phyloP scores from a whole-genome alignment of 1,140 invertebrate species.

The Brachionus calyciflorus region DNA sequence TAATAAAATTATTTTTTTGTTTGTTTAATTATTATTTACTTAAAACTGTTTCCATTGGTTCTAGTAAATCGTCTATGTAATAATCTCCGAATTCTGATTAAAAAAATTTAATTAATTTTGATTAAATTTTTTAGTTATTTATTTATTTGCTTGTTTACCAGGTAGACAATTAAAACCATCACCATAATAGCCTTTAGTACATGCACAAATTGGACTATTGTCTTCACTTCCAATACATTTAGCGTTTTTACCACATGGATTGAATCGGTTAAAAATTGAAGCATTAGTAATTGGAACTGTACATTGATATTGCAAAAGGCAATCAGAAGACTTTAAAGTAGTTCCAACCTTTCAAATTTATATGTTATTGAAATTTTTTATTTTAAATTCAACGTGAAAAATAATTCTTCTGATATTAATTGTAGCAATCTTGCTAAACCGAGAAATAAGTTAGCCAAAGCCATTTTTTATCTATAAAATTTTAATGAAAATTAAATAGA shows the following conservation, averaged over 20 bases:
- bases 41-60: too few relatives aligned
- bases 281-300: not conserved
- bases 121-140: too few relatives aligned
- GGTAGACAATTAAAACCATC: constrained; percentile 1
- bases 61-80: too few relatives aligned
- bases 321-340: constrained; percentile 20
- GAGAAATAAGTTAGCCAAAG: too few relatives aligned
- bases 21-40: too few relatives aligned
- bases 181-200: not conserved
- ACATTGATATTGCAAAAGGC: not conserved
- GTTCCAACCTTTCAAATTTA: not conserved
- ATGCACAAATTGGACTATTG: not conserved
- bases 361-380: not conserved
- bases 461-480: too few relatives aligned
- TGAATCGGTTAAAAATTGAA: not conserved
- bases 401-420: too few relatives aligned
- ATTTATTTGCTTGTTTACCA: not conserved
- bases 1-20: too few relatives aligned
- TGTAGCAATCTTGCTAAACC: too few relatives aligned
- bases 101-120: not conserved
- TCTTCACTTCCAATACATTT: not conserved
- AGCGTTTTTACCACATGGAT: constrained; percentile 10
- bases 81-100: too few relatives aligned
- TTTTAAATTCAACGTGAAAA: too few relatives aligned
- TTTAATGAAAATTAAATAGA: too few relatives aligned